These are phyloP conservation scores for Alosa alosa DNA, from an alignment of 2,113 vertebrate species.

Conservation along the genomic window DNA sequence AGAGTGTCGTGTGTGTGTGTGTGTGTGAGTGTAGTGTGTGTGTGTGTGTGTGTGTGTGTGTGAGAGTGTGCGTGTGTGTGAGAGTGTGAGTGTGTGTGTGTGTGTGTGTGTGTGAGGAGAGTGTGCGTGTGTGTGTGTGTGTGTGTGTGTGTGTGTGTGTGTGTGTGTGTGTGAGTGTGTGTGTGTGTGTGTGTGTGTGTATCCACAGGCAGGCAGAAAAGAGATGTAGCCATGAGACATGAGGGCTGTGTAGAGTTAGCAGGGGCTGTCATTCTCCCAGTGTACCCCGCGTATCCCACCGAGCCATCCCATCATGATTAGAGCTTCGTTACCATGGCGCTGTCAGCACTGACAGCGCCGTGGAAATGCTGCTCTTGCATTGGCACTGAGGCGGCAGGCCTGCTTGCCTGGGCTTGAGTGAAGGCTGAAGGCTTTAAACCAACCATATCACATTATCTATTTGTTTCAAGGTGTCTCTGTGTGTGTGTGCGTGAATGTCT, in stretches of 20 bases:
- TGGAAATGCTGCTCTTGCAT: constrained; percentile 31
- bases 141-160: neutral
- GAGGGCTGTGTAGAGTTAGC: constrained; percentile 68
- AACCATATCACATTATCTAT: constrained; percentile 48
- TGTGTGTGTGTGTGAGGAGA: constrained; percentile 51
- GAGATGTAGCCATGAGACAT: constrained; percentile 60
- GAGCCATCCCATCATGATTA: constrained; percentile 59
- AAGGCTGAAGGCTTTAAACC: constrained; percentile 62
- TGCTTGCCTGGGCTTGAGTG: constrained; percentile 51
- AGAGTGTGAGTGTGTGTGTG: neutral
- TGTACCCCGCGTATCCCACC: constrained; percentile 34
- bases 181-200: constrained; percentile 47
- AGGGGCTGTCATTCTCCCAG: constrained; percentile 59
- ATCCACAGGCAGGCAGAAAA: constrained; percentile 10
- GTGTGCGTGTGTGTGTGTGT: constrained; percentile 47
- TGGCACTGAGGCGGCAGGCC: constrained; percentile 40
- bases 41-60: neutral
- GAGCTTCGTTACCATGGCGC: constrained; percentile 60
- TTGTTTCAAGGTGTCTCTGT: constrained; percentile 60
- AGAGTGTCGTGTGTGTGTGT: constrained; percentile 49
- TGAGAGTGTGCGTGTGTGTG: neutral
- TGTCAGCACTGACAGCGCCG: constrained; percentile 58
- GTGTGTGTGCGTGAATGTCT: neutral
- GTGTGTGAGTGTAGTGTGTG: neutral
- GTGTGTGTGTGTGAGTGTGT: neutral